A percentile compares a stretch with the other conserved stretches of the same genome.
Evolutionary conservation across 2,113 vertebrate species (phyloP).

Genomic region (Glaucomys volans): DNA sequence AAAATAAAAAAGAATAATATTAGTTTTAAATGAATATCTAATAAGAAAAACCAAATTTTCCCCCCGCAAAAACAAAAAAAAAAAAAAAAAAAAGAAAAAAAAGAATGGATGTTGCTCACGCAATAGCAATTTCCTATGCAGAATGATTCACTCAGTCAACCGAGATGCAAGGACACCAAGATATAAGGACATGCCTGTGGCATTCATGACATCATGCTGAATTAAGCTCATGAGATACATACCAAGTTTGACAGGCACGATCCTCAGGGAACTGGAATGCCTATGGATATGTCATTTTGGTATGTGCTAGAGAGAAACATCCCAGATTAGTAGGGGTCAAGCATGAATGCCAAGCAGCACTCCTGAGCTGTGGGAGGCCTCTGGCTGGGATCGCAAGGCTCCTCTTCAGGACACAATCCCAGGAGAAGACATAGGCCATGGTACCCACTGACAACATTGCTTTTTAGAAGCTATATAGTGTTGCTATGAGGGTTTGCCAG

Average conservation of each 20-base stretch:
- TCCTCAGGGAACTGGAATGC: constrained; percentile 17
- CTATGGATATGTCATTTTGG: constrained; percentile 29
- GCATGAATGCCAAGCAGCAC: not conserved
- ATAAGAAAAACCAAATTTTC: too few species aligned
- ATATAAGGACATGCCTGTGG: not conserved
- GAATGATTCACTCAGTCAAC: not conserved
- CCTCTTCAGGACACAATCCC: not conserved
- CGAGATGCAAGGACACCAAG: not conserved
- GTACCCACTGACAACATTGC: not conserved
- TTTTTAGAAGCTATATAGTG: not conserved
- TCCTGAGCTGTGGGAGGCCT: not conserved
- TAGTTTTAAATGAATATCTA: too few species aligned
- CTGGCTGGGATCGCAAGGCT: not conserved
- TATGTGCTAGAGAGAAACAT: constrained; percentile 1
- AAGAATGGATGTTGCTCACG: not conserved
- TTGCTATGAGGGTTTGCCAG: not conserved
- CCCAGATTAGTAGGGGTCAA: not conserved
- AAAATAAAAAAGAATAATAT: too few species aligned
- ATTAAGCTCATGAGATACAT: constrained; percentile 9
- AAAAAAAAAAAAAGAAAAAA: too few species aligned
- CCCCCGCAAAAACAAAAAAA: too few species aligned
- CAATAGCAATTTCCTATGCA: not conserved
- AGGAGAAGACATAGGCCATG: not conserved
- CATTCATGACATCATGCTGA: not conserved
- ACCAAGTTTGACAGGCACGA: constrained; percentile 48